Base-by-base conservation (phyloP, 2,888 invertebrate genomes). In the Zelleria hepariella region DNA sequence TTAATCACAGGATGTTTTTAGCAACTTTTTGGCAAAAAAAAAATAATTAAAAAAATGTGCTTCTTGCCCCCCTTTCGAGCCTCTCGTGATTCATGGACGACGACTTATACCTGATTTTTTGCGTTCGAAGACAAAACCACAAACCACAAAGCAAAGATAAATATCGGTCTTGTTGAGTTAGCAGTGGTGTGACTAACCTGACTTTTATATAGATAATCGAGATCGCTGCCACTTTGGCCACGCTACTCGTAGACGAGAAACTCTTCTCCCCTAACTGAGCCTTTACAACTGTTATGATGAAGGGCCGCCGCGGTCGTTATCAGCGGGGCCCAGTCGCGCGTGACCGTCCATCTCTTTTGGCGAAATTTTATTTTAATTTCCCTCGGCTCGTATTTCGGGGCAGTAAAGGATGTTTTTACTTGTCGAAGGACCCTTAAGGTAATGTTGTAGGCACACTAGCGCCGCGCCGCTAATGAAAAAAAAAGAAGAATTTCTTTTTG, bases 291-390 rank as follows among this genome's bases (percentile, higher is more conserved):
- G 59, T 66, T 68, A 69, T 64, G 63, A 62, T 62, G 62, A 58
- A 23, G 60, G 58, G 63, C 42, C 62, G 53, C 23, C 32, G 59
- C 57, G 59, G 62, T 64, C 68, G 72, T 70, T 81, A 82, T 82
- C 83, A 68, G 70, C 63, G 66, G 64, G 64, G 63, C 66, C 64
- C 81, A 80, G 78, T 61, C 73, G 78, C 74, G 77, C 84, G 85
- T 84, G 83, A 78, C 82, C 78, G 75, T 75, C 78, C 84, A 85
- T 84, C 82, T 82, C 76, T 73, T 82, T 79, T 42, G 32, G 32
- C 15, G 32, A 42, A 42, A 42, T 42, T 42, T 15, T 42, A 42
- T 4, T 42, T 42, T 42, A 10, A 15, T 42, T 42, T 42, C 32
- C 15, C 32, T 65, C 62, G 64, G 60, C 64, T 61, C 62, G 59